These are phyloP conservation scores for Cloeon dipterum DNA, from an alignment of 2,888 invertebrate genomes.

Conservation along the genomic window DNA sequence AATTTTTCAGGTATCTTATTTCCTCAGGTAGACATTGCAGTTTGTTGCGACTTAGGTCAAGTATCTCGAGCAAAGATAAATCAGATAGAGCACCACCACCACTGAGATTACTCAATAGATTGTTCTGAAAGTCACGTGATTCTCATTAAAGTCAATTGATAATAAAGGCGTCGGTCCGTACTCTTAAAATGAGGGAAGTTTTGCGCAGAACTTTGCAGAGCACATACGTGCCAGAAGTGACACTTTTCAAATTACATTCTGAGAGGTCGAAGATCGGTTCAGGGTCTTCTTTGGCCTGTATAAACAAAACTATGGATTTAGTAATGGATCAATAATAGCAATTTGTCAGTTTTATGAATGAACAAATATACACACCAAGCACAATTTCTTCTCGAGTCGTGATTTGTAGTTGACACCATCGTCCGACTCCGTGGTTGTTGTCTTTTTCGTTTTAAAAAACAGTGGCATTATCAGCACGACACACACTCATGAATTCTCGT, in stretches of 20 bases:
- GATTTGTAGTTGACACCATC: slow-evolving; percentile 27
- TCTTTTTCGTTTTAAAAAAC: too few relatives aligned
- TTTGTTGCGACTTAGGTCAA: slow-evolving; percentile 42
- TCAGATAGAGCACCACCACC: slow-evolving; percentile 51
- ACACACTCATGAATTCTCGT: too few relatives aligned
- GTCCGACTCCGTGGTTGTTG: slow-evolving; percentile 8
- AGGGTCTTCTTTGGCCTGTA: slow-evolving; percentile 50
- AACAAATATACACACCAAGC: slow-evolving; percentile 29
- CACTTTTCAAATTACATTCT: slow-evolving; percentile 44
- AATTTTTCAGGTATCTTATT: slow-evolving; percentile 35
- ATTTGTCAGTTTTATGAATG: too few relatives aligned
- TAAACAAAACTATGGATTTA: slow-evolving; percentile 7
- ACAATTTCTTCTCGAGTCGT: slow-evolving; percentile 32
- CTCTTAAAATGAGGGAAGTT: slow-evolving; percentile 29
- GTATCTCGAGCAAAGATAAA: slow-evolving; percentile 35
- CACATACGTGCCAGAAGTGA: slow-evolving; percentile 57
- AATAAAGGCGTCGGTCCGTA: too few relatives aligned
- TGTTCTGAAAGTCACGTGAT: slow-evolving; percentile 41
- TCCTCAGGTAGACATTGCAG: slow-evolving; percentile 37
- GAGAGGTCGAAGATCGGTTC: slow-evolving; percentile 62
- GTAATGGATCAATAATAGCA: too few relatives aligned
- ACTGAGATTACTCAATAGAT: slow-evolving; percentile 39
- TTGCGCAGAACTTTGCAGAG: slow-evolving; percentile 64
- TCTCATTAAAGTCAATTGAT: too few relatives aligned
- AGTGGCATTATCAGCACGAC: not conserved